phyloP scores from a whole-genome alignment of 2,797 vertebrate species.

The Pipistrellus pygmaeus region DNA sequence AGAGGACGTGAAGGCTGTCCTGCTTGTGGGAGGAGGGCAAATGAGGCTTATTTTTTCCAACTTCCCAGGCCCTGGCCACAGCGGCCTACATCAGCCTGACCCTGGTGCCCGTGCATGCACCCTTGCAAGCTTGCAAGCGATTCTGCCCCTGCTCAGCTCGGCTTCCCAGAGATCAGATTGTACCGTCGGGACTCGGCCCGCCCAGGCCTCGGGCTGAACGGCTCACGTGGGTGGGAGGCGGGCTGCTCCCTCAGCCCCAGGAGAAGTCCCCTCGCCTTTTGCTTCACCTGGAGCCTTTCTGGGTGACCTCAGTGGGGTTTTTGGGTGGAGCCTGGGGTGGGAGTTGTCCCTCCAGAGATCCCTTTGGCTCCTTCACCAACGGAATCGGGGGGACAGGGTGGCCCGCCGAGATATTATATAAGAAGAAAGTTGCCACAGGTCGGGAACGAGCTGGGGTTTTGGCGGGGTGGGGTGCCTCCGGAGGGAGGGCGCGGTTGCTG shows the following conservation, averaged over 20 bases:
- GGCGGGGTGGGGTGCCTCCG: not conserved
- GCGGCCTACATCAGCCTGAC: not conserved
- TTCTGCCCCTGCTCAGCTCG: constrained; percentile 30
- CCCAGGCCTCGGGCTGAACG: constrained; percentile 65
- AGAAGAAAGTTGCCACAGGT: constrained; percentile 66
- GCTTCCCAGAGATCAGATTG: constrained; percentile 66
- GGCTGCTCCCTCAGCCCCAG: constrained; percentile 46
- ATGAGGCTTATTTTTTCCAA: constrained; percentile 24
- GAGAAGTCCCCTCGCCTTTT: constrained; percentile 64
- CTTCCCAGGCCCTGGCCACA: not conserved
- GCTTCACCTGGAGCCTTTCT: constrained; percentile 51
- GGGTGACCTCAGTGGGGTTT: constrained; percentile 21
- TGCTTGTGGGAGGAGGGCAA: not conserved
- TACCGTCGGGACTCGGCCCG: constrained; percentile 28
- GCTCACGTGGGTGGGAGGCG: constrained; percentile 54
- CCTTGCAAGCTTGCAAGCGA: not conserved
- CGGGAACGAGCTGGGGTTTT: constrained; percentile 60
- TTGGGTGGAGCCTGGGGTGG: constrained; percentile 59
- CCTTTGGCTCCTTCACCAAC: not conserved
- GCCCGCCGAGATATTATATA: constrained; percentile 4
- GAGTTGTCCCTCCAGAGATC: not conserved
- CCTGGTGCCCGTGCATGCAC: not conserved
- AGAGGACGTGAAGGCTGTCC: not conserved
- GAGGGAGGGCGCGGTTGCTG: not conserved
- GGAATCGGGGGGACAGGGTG: not conserved